Evolutionary conservation across 1,140 invertebrate genomes (phyloP), one percentile per base, ranked within the genome.

Genomic region (Charaxes varanes): DNA sequence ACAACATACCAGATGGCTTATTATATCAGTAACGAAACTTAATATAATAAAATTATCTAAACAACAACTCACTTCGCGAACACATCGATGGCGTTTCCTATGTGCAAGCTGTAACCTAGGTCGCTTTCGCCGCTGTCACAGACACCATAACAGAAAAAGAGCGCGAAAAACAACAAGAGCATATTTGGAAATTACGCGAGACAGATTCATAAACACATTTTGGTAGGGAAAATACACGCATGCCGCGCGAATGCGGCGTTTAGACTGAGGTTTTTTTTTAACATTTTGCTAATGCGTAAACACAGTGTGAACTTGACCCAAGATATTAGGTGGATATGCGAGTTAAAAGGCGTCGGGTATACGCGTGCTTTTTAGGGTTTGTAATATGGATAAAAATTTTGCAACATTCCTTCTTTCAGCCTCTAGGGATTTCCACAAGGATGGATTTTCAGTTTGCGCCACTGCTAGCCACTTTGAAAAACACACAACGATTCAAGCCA

Each of bases 221-320:
- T n/a, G n/a, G 23, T 37, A 23, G 11, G 28, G 27, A n/a, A n/a
- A n/a, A 16, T 30, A 31, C 34, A 41, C 47, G 38, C 44, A 41
- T 32, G 40, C 50, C 55, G 58, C 56, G 26, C 46, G 47, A 31
- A 27, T 42, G 57, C 60, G 54, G 40, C 53, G 55, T 54, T 45
- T 42, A 37, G 33, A 76, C 71, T 74, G 71, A 64, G 35, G 59
- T 68, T 70, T 77, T 68, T 72, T n/a, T n/a, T 73, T 66, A 37
- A 67, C 61, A 73, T 69, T 78, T 78, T 55, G 73, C 73, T 72
- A 77, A 76, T 68, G 53, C 58, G 55, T 62, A 69, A 77, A 70
- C 65, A 67, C 31, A 36, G 37, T 46, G 4, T 77, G 73, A 78
- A 77, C 77, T 81, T 81, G 77, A 81, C 72, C 77, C 48, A 44